Conservation (phyloP, 2,797 vertebrate species). For the Craterocephalus amniculus region DNA sequence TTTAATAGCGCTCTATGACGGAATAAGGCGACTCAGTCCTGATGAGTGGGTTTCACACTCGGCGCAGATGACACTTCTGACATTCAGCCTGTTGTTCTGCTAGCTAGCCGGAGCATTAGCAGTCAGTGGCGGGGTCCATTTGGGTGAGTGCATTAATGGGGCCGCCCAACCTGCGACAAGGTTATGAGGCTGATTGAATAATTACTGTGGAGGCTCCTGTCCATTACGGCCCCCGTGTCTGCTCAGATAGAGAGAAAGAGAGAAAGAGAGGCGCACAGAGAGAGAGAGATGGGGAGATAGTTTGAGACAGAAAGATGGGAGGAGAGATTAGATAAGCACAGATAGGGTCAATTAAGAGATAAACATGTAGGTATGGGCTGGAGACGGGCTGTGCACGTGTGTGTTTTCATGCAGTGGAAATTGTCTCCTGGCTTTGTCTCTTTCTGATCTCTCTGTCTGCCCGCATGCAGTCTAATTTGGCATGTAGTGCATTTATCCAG, state of each 20-base stretch:
- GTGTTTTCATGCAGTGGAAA: constrained; percentile 47
- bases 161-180: constrained; percentile 80
- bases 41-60: constrained; percentile 34
- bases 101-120: constrained; percentile 70
- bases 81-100: constrained; percentile 70
- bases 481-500: constrained; percentile 70
- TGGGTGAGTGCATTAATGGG: constrained; percentile 79
- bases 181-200: constrained; percentile 86
- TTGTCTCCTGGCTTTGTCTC: constrained; percentile 54
- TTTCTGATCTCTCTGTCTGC: constrained; percentile 50
- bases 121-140: constrained; percentile 76
- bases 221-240: constrained; percentile 78
- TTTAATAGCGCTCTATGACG: constrained; percentile 41
- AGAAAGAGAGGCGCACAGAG: constrained; percentile 62
- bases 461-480: constrained; percentile 59
- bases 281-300: constrained; percentile 76
- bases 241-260: constrained; percentile 73
- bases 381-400: constrained; percentile 25
- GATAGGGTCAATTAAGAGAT: constrained; percentile 85
- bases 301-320: constrained; percentile 74
- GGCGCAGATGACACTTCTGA: constrained; percentile 68
- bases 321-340: constrained; percentile 81
- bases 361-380: constrained; percentile 71
- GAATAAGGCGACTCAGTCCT: constrained; percentile 38
- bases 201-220: constrained; percentile 82